These are phyloP conservation scores for Alethe diademata DNA, from an alignment of 2,113 vertebrate genomes.

Conservation along the genomic window DNA sequence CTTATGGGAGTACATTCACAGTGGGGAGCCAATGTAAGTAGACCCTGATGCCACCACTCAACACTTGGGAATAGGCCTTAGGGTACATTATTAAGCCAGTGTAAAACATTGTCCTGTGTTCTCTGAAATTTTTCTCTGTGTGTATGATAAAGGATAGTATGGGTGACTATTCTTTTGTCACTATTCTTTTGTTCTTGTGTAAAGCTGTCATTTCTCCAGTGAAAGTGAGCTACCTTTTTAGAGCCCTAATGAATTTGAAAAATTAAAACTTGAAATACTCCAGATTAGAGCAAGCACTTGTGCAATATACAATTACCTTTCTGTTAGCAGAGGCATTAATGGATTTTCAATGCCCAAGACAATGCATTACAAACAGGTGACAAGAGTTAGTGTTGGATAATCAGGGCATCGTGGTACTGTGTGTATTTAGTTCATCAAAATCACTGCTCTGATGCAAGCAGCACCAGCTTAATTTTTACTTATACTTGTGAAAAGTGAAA, in stretches of 20 bases:
- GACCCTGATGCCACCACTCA: not conserved
- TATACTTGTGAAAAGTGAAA: not conserved
- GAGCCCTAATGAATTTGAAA: not conserved
- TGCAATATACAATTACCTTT: not conserved
- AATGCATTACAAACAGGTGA: not conserved
- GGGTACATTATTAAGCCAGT: not conserved
- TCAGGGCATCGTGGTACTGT: not conserved
- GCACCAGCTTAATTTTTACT: not conserved
- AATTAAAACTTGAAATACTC: not conserved
- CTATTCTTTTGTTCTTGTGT: not conserved
- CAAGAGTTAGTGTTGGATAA: not conserved
- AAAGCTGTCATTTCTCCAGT: not conserved
- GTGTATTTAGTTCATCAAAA: not conserved
- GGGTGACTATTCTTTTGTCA: not conserved
- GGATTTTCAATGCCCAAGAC: not conserved
- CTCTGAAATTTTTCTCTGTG: not conserved
- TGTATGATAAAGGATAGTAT: not conserved
- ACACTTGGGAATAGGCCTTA: not conserved
- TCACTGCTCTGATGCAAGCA: not conserved
- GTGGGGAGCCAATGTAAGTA: conserved; percentile 95
- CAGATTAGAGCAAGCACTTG: not conserved
- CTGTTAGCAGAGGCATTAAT: not conserved
- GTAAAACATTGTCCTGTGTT: not conserved
- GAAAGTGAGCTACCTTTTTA: not conserved
- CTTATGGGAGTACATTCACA: conserved; percentile 94